Evolutionary conservation across 2,888 invertebrate species (phyloP), one percentile per base, ranked within the genome.

Genomic region (Amphimallon solstitiale): DNA sequence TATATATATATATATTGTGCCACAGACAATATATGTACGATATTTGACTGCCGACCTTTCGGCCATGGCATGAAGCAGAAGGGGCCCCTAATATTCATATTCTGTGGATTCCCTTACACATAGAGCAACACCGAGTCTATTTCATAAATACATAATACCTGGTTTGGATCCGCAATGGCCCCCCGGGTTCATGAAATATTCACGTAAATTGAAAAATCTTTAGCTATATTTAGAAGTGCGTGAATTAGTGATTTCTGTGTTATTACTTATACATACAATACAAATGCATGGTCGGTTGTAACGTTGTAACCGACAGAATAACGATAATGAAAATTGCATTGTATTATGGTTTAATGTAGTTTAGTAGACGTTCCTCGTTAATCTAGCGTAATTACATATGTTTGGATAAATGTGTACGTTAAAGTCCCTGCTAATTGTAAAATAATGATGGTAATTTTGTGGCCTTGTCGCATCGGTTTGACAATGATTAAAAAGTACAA

Each of bases 161-260:
- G 21, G 14, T 15, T 5, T 7, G 7, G 14, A 56, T 43, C 56
- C 56, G 56, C 29, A 56, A 43, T 43, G 56, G 14, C 43, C 40
- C 56, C 23, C 9, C 14, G 37, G 10, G 14, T 23, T 12, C 15
- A 19, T 56, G 40, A 56, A 56, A 37, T 56, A 56, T 56, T 40
- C 43, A 56, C 9, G 43, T 14, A 40, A 56, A 56, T 56, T 56
- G 56, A 56, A 56, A 56, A 56, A 56, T 56, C 56, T 56, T 29
- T 29, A 29, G 29, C 51, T 14, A 56, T 23, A 56, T 15, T 56
- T 43, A 43, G 56, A 5, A 23, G 29, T 12, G 15, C 43, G 56
- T 56, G n/a, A 56, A 56, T 56, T 23, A 56, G 43, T 56, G 7
- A 56, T 56, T 56, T 56, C 23, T 38, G 19, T 51, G 17, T 34